These are phyloP conservation scores for Lampropteryx suffumata DNA, from an alignment of 2,888 invertebrate species.

Conservation along the genomic window DNA sequence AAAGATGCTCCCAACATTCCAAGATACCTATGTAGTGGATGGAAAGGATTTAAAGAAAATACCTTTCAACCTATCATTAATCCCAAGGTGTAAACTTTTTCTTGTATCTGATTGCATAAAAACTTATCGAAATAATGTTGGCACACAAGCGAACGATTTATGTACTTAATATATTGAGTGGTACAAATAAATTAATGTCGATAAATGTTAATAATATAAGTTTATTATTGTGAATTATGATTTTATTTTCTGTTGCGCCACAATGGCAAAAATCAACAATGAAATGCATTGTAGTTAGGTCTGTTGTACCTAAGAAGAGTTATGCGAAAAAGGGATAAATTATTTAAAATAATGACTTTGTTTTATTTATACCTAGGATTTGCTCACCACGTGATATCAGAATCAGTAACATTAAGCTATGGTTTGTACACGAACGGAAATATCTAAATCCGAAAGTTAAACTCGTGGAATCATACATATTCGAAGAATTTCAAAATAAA, in stretches of 20 bases:
- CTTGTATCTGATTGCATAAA: slow-evolving; percentile 14
- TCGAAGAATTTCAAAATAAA: no score
- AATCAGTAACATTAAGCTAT: background rate
- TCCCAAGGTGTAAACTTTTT: background rate
- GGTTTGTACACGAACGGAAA: no score
- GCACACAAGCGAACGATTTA: slow-evolving; percentile 17
- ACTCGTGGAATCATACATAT: no score
- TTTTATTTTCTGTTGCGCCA: slow-evolving; percentile 28
- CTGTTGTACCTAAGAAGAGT: slow-evolving; percentile 30
- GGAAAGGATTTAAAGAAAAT: background rate
- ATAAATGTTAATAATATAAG: slow-evolving; percentile 17
- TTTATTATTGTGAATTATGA: slow-evolving; percentile 19
- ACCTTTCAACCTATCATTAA: background rate
- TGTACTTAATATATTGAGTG: slow-evolving; percentile 12
- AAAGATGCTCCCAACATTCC: slow-evolving; percentile 7
- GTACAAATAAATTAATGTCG: slow-evolving; percentile 8
- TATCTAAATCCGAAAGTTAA: no score
- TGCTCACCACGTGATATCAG: no score
- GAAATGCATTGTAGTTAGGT: slow-evolving; percentile 29
- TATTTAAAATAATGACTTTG: slow-evolving; percentile 20
- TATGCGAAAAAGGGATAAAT: slow-evolving; percentile 35
- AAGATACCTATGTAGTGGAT: slow-evolving; percentile 2
- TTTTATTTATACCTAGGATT: background rate
- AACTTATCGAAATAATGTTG: background rate
- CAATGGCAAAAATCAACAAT: slow-evolving; percentile 21